A percentile compares a stretch with the other conserved stretches of the same genome.
Conservation (phyloP, 2,888 invertebrate species). For the Stictocephala bisonia region DNA sequence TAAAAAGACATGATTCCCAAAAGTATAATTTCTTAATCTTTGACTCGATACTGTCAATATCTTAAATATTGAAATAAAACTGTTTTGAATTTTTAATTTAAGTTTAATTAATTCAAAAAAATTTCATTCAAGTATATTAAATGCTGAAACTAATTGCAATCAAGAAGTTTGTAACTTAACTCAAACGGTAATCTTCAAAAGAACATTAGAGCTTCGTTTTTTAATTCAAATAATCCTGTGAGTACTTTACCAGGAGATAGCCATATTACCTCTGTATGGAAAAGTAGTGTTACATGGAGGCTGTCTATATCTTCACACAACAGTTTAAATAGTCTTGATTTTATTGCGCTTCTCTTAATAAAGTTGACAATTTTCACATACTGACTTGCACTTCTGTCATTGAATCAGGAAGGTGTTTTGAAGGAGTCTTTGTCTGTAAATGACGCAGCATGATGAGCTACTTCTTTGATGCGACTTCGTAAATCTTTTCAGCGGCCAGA, state of each 20-base stretch:
- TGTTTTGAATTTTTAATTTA: background rate
- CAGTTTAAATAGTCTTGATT: conserved; percentile 51
- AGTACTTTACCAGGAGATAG: conserved; percentile 50
- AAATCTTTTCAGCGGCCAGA: background rate
- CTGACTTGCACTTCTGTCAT: no score
- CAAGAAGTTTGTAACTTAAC: conserved; percentile 27
- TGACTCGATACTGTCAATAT: conserved; percentile 11
- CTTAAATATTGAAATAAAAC: background rate
- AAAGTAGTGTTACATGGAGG: conserved; percentile 45
- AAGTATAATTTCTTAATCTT: conserved; percentile 14
- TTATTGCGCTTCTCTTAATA: conserved; percentile 51
- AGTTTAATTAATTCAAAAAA: conserved; percentile 26
- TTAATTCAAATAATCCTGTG: conserved; percentile 47
- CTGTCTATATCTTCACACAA: conserved; percentile 53
- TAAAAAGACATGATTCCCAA: background rate
- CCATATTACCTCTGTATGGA: conserved; percentile 52
- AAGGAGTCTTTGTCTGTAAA: conserved; percentile 51
- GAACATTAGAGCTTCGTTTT: conserved; percentile 16
- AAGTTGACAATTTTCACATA: no score
- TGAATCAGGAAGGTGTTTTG: conserved; percentile 41
- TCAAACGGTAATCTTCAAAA: conserved; percentile 32
- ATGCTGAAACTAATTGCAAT: conserved; percentile 50
- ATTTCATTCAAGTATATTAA: conserved; percentile 39
- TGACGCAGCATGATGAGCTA: conserved; percentile 41
- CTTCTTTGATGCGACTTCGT: conserved; percentile 1